Base-by-base conservation (phyloP, 2,888 invertebrate genomes). In the Cheilosia soror region DNA sequence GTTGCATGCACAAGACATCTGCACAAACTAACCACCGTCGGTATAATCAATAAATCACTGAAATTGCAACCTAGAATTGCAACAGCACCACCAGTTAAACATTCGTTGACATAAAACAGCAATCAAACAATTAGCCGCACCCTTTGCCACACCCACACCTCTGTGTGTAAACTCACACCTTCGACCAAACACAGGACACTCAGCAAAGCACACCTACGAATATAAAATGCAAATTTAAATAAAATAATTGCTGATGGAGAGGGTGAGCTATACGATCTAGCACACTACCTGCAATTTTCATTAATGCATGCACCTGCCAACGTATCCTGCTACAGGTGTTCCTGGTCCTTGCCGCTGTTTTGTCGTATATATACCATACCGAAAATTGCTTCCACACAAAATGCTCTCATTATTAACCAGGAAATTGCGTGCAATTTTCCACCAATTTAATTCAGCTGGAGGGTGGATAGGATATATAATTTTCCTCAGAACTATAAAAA, bases 391-490 rank as follows among this genome's bases (percentile, higher is more conserved):
- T 62, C 44, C 69, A 71, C 53, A 62, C 63, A 47, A 31, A 71
- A 47, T 44, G 57, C 15, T 27, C 68, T 75, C 63, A 80, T 80
- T 80, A 80, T 65, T 42, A 58, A 63, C 55, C 49, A 51, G 79
- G 65, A 84, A 84, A 84, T 84, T 80, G 75, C 62, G 69, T 84
- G 60, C 55, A 84, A 84, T 80, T 84, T 76, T 66, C 84, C 47
- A 71, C 69, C 75, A 80, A 84, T 84, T 84, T 80, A 75, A 51
- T 55, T 13, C 13, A 53, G 47, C 66, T 66, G 49, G 37, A 27
- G 27, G 62, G 33, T 42, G 49, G 60, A 27, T 25, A 31, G 57
- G 49, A 42, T 63, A 62, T 60, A 13, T 15, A 66, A 55, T 58
- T 55, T 33, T 33, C 66, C 5, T 6, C 60, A 27, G 58, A 51